Conservation (phyloP, 2,797 vertebrate species). For the Salarias fasciatus region DNA sequence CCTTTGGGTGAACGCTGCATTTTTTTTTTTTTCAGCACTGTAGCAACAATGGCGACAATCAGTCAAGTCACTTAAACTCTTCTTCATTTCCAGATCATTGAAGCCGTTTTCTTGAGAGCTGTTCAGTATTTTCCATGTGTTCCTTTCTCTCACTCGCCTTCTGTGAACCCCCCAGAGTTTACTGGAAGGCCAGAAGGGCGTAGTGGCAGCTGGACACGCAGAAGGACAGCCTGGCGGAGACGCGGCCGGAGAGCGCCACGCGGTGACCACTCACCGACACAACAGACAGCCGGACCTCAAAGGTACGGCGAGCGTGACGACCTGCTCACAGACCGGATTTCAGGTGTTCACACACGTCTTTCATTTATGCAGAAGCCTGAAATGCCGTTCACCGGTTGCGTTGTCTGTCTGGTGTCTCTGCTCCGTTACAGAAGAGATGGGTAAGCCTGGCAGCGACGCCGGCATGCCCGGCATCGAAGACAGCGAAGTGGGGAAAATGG, state of each 20-base stretch:
- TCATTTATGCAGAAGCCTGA: neutral
- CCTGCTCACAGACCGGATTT: neutral
- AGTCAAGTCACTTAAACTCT: no score
- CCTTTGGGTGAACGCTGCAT: no score
- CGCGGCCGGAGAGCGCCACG: constrained; percentile 70
- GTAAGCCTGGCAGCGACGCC: constrained; percentile 92
- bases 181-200: constrained; percentile 51
- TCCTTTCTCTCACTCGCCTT: constrained; percentile 6
- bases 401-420: constrained; percentile 9
- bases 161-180: constrained; percentile 55
- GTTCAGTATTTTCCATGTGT: neutral
- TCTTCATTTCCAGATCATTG: no score
- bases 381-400: neutral
- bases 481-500: constrained; percentile 91
- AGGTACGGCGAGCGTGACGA: constrained; percentile 60
- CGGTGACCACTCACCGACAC: constrained; percentile 68
- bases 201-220: constrained; percentile 27
- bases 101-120: no score
- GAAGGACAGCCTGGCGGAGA: constrained; percentile 47
- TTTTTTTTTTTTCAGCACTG: no score
- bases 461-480: constrained; percentile 99
- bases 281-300: constrained; percentile 67
- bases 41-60: no score
- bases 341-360: neutral
- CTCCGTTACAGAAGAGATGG: constrained; percentile 83